phyloP scores from a whole-genome alignment of 2,888 invertebrate genomes.

The Operophtera brumata region DNA sequence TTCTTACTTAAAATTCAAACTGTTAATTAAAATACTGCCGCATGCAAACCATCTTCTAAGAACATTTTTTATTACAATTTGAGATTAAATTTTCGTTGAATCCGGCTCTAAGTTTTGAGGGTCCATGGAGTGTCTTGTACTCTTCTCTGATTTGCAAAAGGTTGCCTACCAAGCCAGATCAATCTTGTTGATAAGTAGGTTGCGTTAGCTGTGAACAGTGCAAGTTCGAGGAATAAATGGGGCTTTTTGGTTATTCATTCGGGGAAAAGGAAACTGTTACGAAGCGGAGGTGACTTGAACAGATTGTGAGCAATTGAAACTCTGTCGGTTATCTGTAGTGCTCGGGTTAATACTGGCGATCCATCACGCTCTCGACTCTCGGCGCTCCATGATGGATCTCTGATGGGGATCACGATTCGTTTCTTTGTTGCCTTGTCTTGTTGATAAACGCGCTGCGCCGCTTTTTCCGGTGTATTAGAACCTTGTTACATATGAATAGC shows the following conservation, averaged over 20 bases:
- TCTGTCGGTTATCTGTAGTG: conserved; percentile 57
- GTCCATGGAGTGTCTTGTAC: conserved; percentile 10
- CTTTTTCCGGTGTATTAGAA: conserved; percentile 62
- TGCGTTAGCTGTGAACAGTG: conserved; percentile 44
- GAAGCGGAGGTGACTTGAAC: conserved; percentile 56
- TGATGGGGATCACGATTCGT: conserved; percentile 74
- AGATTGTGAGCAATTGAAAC: conserved; percentile 68
- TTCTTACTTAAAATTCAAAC: conserved; percentile 55
- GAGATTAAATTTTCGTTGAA: conserved; percentile 12
- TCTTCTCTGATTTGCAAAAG: conserved; percentile 19
- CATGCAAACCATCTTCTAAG: conserved; percentile 20
- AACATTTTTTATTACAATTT: conserved; percentile 11
- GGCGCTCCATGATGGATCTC: conserved; percentile 68
- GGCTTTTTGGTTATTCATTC: conserved; percentile 54
- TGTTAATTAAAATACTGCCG: conserved; percentile 46
- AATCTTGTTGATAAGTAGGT: conserved; percentile 40
- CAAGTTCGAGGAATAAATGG: conserved; percentile 46
- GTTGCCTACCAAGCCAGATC: conserved; percentile 38
- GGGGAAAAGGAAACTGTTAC: conserved; percentile 54
- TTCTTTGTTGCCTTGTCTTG: conserved; percentile 71
- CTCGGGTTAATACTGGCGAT: conserved; percentile 72
- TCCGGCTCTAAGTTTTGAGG: neutral
- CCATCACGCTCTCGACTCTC: conserved; percentile 62
- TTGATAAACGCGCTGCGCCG: conserved; percentile 65
- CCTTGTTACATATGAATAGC: conserved; percentile 71